Conservation (phyloP, 2,113 vertebrate genomes). For the Passer domesticus region DNA sequence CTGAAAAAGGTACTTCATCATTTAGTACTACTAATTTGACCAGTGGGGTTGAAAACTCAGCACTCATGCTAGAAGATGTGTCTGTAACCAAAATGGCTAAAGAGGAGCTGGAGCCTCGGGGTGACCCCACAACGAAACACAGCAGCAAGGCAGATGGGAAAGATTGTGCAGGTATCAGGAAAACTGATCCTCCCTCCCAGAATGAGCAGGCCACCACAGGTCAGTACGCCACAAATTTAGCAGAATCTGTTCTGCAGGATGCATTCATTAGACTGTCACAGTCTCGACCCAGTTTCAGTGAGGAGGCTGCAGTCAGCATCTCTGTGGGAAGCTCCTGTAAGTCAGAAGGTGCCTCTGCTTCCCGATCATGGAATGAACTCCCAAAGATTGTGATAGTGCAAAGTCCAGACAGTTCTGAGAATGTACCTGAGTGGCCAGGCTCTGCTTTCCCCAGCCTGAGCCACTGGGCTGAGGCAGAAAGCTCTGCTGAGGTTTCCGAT, state of each 20-base stretch:
- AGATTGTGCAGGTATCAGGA: background rate
- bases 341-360: constrained; percentile 50
- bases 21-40: background rate
- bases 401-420: constrained; percentile 89
- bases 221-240: constrained; percentile 90
- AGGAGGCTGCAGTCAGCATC: constrained; percentile 79
- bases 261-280: constrained; percentile 93
- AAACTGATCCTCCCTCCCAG: background rate
- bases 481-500: constrained; percentile 26
- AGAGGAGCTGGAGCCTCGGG: background rate
- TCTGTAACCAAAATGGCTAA: constrained; percentile 35
- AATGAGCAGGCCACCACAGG: constrained; percentile 76
- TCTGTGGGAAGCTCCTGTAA: constrained; percentile 64
- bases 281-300: constrained; percentile 78
- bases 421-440: constrained; percentile 79
- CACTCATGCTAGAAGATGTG: background rate
- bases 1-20: background rate
- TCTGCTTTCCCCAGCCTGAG: constrained; percentile 57
- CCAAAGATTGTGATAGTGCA: constrained; percentile 96
- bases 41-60: background rate
- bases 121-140: background rate
- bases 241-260: constrained; percentile 93
- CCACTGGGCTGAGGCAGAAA: constrained; percentile 62
- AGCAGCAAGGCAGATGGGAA: constrained; percentile 6
- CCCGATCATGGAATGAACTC: constrained; percentile 86